These are phyloP conservation scores for Sisyra terminalis DNA, from an alignment of 2,888 invertebrate genomes.

Conservation along the genomic window DNA sequence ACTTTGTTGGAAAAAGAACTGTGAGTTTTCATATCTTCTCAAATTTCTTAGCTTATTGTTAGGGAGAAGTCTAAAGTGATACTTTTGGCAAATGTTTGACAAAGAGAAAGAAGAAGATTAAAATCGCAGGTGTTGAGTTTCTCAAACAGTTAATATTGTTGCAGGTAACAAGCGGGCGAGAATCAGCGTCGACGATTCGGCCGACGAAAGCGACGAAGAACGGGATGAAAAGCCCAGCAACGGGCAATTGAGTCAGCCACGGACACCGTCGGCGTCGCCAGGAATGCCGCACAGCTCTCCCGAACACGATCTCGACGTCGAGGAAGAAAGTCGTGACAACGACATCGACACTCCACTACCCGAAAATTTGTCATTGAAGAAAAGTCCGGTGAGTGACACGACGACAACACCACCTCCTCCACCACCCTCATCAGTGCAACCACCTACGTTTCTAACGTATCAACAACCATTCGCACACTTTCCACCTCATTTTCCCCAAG, in stretches of 20 bases:
- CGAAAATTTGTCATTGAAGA: conserved; percentile 69
- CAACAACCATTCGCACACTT: conserved; percentile 28
- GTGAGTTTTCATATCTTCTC: too few species aligned
- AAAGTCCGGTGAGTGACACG: conserved; percentile 31
- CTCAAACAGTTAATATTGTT: conserved; percentile 13
- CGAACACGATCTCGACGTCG: conserved; percentile 35
- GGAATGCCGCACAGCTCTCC: conserved; percentile 22
- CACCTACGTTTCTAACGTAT: conserved; percentile 10
- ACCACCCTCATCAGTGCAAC: conserved; percentile 17
- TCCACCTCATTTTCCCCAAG: conserved; percentile 27
- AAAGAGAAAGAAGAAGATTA: too few species aligned
- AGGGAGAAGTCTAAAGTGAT: too few species aligned
- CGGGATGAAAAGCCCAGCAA: conserved; percentile 21
- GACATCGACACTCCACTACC: conserved; percentile 42
- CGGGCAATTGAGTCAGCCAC: conserved; percentile 19
- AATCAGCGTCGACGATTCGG: conserved; percentile 27
- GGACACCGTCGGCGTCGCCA: conserved; percentile 18
- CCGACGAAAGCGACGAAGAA: conserved; percentile 30
- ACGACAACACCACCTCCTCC: conserved; percentile 29
- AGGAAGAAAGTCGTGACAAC: conserved; percentile 28
- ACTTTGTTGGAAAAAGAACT: too few species aligned
- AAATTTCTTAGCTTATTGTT: too few species aligned
- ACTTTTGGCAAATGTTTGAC: too few species aligned
- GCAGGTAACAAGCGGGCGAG: conserved; percentile 29
- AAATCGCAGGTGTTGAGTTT: too few species aligned